Evolutionary conservation across 2,888 invertebrate species (phyloP).

Genomic region (Tuta absoluta): DNA sequence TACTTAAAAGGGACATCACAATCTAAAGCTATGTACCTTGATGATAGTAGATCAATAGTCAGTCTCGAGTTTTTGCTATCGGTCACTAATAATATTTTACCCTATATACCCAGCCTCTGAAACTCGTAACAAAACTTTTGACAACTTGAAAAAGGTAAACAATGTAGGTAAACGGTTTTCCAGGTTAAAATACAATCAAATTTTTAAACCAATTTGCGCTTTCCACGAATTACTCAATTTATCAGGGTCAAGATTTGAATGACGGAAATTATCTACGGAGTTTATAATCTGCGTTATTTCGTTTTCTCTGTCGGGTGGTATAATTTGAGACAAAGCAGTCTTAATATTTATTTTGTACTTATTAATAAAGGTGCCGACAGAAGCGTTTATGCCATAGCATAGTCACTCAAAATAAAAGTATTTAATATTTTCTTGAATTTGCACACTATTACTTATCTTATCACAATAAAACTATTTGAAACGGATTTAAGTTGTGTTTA

Average conservation of each 20-base stretch:
- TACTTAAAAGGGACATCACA: too few relatives aligned
- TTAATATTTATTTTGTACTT: background rate
- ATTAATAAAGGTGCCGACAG: too few relatives aligned
- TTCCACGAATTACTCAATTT: background rate
- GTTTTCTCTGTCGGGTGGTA: background rate
- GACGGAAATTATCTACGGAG: constrained; percentile 6
- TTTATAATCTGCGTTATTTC: constrained; percentile 4
- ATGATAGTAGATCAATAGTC: too few relatives aligned
- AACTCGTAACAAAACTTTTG: background rate
- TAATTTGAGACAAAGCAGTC: background rate
- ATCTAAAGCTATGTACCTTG: too few relatives aligned
- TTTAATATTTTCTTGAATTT: too few relatives aligned
- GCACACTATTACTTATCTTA: too few relatives aligned
- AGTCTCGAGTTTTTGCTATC: too few relatives aligned
- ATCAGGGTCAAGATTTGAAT: constrained; percentile 17
- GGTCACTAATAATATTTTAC: too few relatives aligned
- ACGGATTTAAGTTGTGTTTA: too few relatives aligned
- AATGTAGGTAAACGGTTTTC: background rate
- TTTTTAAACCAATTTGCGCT: background rate
- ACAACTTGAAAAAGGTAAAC: background rate
- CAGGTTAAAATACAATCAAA: background rate
- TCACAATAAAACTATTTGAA: too few relatives aligned
- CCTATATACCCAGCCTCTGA: background rate
- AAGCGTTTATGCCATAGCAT: too few relatives aligned
- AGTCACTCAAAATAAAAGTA: too few relatives aligned